Evolutionary conservation across 2,113 vertebrate genomes (phyloP), one percentile per base, ranked within the genome.

Genomic region (Cariama cristata): DNA sequence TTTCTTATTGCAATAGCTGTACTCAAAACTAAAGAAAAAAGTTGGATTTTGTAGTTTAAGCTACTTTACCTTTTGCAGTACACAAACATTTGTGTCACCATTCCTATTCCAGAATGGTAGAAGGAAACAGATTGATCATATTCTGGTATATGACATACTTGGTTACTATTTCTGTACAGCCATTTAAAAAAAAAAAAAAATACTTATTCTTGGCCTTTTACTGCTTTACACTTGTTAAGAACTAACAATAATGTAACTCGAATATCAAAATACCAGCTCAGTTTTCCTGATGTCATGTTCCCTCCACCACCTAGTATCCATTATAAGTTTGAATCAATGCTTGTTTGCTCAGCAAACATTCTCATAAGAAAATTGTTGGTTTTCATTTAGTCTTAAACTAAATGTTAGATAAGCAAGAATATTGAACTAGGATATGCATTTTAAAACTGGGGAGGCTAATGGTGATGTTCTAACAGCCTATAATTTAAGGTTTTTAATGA

Each of bases 221-320:
- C 10, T 59, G 18, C 11, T 79, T 93, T 77, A 30, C 6, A 3
- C 63, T 77, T 86, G 5, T 90, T 58, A 49, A 73, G 49, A 49
- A 12, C 19, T 59, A 8, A 62, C 15, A 53, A 4, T 79, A 52
- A 62, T 67, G 5, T 82, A 71, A 59, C 0, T 0, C 3, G 35
- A 62, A 23, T 71, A 60, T 66, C 18, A 45, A 81, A 81, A 35
- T 68, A 33, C 10, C 19, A 49, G 24, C 24, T 86, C 8, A n/a
- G 2, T 77, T 72, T 92, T 77, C 20, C 24, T 88, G 14, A 18
- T 80, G 13, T 71, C 28, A 7, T 49, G 14, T 74, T 94, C 16
- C n/a, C 3, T 35, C 30, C 11, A 15, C 12, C 16, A 35, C 11
- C 5, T 63, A 38, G 11, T 27, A 17, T 74, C 52, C 18, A 0